Conservation (phyloP, 30 jellyfish, hydroid and myxozoan species). For the Aurelia coerulea region DNA sequence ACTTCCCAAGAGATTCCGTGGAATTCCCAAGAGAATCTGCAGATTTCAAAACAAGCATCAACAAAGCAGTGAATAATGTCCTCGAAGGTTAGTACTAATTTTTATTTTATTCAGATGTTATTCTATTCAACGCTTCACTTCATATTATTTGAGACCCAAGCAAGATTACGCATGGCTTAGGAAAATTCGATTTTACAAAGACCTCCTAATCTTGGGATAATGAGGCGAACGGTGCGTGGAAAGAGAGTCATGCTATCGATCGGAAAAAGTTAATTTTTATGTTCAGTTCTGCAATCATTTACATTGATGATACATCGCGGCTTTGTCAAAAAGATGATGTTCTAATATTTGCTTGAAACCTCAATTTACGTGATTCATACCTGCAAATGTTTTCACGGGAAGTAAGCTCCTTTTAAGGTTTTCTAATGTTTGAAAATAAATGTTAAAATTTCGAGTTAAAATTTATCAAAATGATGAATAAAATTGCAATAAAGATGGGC, state of each 20-base stretch:
- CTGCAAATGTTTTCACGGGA: no score
- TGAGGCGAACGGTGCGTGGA: slow-evolving; percentile 41
- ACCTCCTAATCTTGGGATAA: slow-evolving; percentile 55
- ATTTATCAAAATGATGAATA: no score
- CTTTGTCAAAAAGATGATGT: background rate
- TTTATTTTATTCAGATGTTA: background rate
- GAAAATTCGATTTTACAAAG: slow-evolving; percentile 57
- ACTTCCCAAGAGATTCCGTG: background rate
- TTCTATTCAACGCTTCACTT: slow-evolving; percentile 8
- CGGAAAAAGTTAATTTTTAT: background rate
- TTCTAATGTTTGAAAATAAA: no score
- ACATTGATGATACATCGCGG: background rate
- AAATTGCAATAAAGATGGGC: no score
- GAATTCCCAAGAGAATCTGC: slow-evolving; percentile 14
- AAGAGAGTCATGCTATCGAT: slow-evolving; percentile 13
- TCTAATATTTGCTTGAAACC: background rate
- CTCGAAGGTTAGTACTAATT: slow-evolving; percentile 57
- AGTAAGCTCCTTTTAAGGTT: no score
- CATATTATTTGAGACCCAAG: slow-evolving; percentile 17
- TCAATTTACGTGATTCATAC: no score
- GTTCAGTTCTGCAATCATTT: background rate
- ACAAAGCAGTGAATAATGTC: slow-evolving; percentile 82
- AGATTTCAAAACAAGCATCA: slow-evolving; percentile 71
- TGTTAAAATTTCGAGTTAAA: no score
- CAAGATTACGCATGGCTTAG: slow-evolving; percentile 49